Evolutionary conservation across 2,888 invertebrate genomes (phyloP), one percentile per base, ranked within the genome.

Genomic region (Falcaria lacertinaria): DNA sequence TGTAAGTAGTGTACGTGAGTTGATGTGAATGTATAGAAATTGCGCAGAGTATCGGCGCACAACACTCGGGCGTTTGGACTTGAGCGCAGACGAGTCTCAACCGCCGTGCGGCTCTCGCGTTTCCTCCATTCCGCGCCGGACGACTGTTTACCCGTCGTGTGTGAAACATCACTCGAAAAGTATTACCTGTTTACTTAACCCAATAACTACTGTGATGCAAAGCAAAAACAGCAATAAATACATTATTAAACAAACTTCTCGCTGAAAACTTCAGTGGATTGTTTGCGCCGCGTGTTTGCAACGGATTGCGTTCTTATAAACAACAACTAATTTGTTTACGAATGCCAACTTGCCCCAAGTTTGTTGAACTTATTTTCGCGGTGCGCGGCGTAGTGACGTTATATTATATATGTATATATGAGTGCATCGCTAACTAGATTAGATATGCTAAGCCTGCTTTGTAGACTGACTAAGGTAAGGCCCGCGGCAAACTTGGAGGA

Each of bases 281-380:
- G 48, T 52, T 14, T 35, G 15, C 42, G 11, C 33, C 19, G 28
- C 43, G 34, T 37, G 54, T 51, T n/a, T n/a, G n/a, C n/a, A 50
- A 45, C 39, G 6, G 15, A 48, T 58, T 66, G 63, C 48, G 50
- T 53, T 55, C 50, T 43, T 41, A 48, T 49, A 57, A 59, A 48
- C 48, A 62, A 48, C 48, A 55, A 53, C 22, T 22, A 22, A 37
- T 37, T 37, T 62, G 63, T 69, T 65, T 63, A 63, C 53, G 53
- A 47, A 45, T 50, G 41, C 40, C 41, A 41, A 58, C 59, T 65
- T 63, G 70, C 73, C 73, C 75, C 73, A 79, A 78, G 86, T 86
- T 87, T 85, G 79, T 83, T 85, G 85, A 87, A 86, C 86, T 87
- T 84, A 65, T 60, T 80, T 81, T 74, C 69, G 65, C 63, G 66